Conservation (phyloP, 30 jellyfish, hydroid and myxozoan genomes). For the Cassiopea xamachana region DNA sequence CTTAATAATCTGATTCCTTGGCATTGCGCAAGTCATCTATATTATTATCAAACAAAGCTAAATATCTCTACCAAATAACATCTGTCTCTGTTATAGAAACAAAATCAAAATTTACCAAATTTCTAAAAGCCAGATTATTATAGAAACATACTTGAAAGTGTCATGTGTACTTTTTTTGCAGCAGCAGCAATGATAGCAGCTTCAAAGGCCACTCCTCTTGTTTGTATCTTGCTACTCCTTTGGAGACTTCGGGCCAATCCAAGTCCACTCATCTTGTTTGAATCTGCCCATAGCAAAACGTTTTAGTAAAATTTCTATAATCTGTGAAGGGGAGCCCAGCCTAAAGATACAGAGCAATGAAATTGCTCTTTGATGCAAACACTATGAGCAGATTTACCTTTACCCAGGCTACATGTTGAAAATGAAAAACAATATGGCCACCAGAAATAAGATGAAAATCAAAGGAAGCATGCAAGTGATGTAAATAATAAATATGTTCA, state of each 20-base stretch:
- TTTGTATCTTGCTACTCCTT: conserved; percentile 22
- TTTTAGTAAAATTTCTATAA: neutral
- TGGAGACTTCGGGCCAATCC: conserved; percentile 47
- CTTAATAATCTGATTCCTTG: no score
- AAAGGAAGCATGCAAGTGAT: neutral
- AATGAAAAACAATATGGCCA: neutral
- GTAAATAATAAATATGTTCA: neutral
- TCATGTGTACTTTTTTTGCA: conserved; percentile 72
- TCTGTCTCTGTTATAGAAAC: no score
- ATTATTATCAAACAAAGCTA: no score
- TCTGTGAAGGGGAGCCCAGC: no score
- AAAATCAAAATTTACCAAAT: no score
- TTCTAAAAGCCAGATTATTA: neutral
- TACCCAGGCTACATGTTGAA: neutral
- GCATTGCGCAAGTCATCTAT: no score
- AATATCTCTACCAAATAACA: no score
- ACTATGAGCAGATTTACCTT: neutral
- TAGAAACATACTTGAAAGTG: conserved; percentile 59
- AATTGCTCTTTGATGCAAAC: no score
- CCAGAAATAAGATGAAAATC: neutral
- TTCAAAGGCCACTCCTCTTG: conserved; percentile 75
- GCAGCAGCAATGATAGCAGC: conserved; percentile 79
- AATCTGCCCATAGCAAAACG: neutral
- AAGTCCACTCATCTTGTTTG: conserved; percentile 58
- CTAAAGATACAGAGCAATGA: no score